A percentile compares a stretch with the other conserved stretches of the same genome.
These are phyloP conservation scores for Oncorhynchus mykiss DNA, from an alignment of 2,113 vertebrate genomes.

Conservation along the genomic window DNA sequence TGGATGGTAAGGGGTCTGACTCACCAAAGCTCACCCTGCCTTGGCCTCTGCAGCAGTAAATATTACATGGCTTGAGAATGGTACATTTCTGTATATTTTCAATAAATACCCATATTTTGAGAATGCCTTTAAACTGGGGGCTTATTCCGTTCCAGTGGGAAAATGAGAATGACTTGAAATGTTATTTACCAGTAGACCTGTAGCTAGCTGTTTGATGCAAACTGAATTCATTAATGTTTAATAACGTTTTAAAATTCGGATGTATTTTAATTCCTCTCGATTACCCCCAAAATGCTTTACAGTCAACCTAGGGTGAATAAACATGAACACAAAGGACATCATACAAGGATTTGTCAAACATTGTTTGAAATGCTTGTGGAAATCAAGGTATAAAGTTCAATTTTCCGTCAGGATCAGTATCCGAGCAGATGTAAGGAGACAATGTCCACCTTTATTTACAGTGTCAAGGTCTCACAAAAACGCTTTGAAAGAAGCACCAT, in stretches of 20 bases:
- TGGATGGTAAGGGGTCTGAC: conserved; percentile 17
- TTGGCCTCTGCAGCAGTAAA: conserved; percentile 30
- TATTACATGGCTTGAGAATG: conserved; percentile 51
- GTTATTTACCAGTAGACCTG: conserved; percentile 45
- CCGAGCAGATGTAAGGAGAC: no score
- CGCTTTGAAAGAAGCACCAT: neutral
- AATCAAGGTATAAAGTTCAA: no score
- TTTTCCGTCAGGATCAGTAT: no score
- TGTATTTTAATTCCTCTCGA: conserved; percentile 51
- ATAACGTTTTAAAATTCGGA: conserved; percentile 62
- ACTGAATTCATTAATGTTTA: conserved; percentile 55
- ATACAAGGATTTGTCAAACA: neutral
- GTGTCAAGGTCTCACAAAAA: neutral
- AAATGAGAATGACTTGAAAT: conserved; percentile 50
- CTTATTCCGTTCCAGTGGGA: conserved; percentile 49
- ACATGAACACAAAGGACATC: neutral
- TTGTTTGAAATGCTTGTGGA: neutral
- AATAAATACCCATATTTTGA: conserved; percentile 27
- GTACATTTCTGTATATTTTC: conserved; percentile 30
- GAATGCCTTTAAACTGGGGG: conserved; percentile 54
- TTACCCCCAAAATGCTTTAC: conserved; percentile 54
- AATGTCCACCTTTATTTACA: no score
- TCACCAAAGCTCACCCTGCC: conserved; percentile 33
- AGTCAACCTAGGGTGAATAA: conserved; percentile 55
- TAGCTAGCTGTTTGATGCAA: conserved; percentile 57